Base-by-base conservation (phyloP, 2,888 invertebrate species). In the Leptothorax acervorum region DNA sequence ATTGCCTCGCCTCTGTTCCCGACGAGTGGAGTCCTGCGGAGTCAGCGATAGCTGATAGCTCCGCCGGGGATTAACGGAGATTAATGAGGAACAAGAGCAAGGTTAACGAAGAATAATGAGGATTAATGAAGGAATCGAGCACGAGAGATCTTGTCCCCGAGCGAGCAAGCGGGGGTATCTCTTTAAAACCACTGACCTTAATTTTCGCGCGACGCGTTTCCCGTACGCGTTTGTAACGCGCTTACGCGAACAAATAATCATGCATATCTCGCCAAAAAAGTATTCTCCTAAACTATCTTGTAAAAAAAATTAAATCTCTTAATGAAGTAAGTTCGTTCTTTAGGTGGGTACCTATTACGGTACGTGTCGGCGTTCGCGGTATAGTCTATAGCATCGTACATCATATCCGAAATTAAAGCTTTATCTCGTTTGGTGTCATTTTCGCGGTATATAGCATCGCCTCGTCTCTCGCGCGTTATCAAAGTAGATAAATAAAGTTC, bases 401-500 rank as follows among this genome's bases (percentile, higher is more conserved):
- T 79, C 71, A 79, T 35, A 71, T 39, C 60, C 79, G 39, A 81
- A 81, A 71, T 81, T 71, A 81, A 48, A 81, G 57, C 71, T 71
- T 70, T 71, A 71, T 71, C 79, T 71, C 39, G 79, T 48, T 57
- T 12, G 18, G 57, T 12, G 60, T 60, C 71, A 70, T 71, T n/a
- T 53, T 48, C 60, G 48, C 31, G 48, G 48, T 48, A 68, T 68
- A 48, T 31, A 66, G 45, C 8, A 15, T 23, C 62, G 35, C 45
- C 2, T 65, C 53, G 39, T 74, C 60, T 23, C 60, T 57, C 79
- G 79, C 79, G 60, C 79, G 35, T 71, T 79, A 79, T 79, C 79
- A 79, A 79, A 79, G 79, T 79, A 51, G 71, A 79, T 79, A 79
- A 79, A 79, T 79, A 79, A 71, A 79, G 79, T 79, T 79, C 48